A percentile compares a stretch with the other conserved stretches of the same genome.
Conservation (phyloP, 2,888 invertebrate genomes). For the Hedya salicella region DNA sequence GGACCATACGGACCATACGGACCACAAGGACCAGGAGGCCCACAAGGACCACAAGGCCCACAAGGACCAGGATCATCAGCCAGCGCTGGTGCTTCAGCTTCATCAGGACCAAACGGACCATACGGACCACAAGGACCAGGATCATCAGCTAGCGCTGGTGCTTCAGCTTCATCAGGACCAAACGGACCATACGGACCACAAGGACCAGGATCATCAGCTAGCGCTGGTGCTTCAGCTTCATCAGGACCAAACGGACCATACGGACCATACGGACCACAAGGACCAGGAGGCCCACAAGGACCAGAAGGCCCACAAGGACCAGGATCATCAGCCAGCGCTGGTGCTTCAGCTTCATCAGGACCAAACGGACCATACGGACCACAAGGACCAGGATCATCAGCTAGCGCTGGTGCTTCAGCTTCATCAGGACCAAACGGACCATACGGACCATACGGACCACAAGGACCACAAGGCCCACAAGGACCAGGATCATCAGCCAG, state of each 20-base stretch:
- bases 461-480: constrained; percentile 25
- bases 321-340: constrained; percentile 16
- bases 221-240: background rate
- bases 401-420: background rate
- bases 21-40: too few relatives aligned
- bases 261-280: constrained; percentile 21
- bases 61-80: constrained; percentile 18
- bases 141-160: constrained; percentile 36
- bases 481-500: constrained; percentile 24
- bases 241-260: background rate
- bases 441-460: constrained; percentile 10
- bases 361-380: constrained; percentile 35
- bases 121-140: constrained; percentile 25
- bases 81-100: background rate
- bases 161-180: constrained; percentile 42
- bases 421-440: constrained; percentile 8
- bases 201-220: constrained; percentile 14
- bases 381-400: constrained; percentile 25
- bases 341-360: constrained; percentile 24
- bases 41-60: too few relatives aligned
- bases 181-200: constrained; percentile 6
- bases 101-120: constrained; percentile 4
- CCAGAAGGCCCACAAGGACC: constrained; percentile 21
- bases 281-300: background rate
- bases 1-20: too few relatives aligned